Evolutionary conservation across 2,797 vertebrate genomes (phyloP).

Genomic region (Hipposideros larvatus): DNA sequence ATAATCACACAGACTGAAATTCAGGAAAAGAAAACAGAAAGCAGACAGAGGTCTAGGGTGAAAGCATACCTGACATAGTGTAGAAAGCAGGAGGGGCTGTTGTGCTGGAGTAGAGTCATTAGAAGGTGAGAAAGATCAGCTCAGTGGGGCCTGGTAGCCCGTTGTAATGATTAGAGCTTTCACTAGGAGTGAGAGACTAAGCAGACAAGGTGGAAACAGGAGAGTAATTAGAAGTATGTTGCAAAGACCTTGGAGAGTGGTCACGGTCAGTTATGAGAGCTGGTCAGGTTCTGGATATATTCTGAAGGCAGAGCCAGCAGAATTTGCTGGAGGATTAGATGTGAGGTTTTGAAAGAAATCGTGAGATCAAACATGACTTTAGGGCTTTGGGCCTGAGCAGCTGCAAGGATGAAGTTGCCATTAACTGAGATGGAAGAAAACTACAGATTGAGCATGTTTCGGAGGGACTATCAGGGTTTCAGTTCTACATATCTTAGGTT

Average conservation of each 20-base stretch:
- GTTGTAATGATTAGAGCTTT: neutral
- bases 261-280: neutral
- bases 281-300: neutral
- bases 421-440: neutral
- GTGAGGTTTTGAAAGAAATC: neutral
- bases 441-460: neutral
- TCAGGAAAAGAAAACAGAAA: slow-evolving; percentile 33
- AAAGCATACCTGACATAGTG: neutral
- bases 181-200: neutral
- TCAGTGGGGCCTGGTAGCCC: neutral
- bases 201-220: neutral
- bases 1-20: neutral
- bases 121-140: neutral
- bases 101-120: neutral
- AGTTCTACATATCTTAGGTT: neutral
- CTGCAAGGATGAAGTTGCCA: neutral
- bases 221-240: neutral
- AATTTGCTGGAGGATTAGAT: neutral
- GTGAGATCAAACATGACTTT: neutral
- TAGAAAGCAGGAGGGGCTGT: neutral
- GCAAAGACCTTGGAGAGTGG: neutral
- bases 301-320: neutral
- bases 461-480: neutral
- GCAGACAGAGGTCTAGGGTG: neutral
- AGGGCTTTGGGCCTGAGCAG: neutral